Base-by-base conservation (phyloP, 2,113 vertebrate species). In the Excalfactoria chinensis region DNA sequence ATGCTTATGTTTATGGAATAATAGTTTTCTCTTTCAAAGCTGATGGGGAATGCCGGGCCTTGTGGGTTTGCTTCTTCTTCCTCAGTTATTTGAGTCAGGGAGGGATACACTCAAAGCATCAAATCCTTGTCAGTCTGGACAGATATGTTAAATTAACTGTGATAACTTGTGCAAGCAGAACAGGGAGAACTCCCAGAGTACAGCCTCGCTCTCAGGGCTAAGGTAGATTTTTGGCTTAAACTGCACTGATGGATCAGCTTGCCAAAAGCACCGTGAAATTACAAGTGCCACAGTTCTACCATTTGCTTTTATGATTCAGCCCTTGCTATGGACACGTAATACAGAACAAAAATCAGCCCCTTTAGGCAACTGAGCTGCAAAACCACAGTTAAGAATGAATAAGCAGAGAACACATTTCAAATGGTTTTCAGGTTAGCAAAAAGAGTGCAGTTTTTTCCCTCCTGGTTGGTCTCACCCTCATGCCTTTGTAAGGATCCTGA, bases 191-290 rank as follows among this genome's bases (percentile, higher is more conserved):
- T 84, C 46, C 25, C n/a, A 59, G 37, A 25, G 10, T 37, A 28
- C 4, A 9, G 9, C 10, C 25, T 12, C 21, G 9, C n/a, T 64
- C 20, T 30, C 6, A 40, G 0, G 0, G 19, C 15, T 15, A 44
- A 70, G 53, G 6, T 71, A 83, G 55, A 11, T 85, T 95, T 73
- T 32, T 75, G 80, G 41, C 6, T 79, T 49, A 8, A 4, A 14
- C 14, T 59, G 58, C 44, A 18, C 32, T 51, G 56, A 28, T 32
- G 20, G 30, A 22, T 26, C 78, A 70, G 21, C 12, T 71, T 30
- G 60, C 69, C 30, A 8, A 20, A 58, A 63, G 58, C 28, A 60
- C 23, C n/a, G 7, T 6, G 13, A 19, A 91, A 75, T 86, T 78
- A 78, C 41, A 93, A 44, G 2, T n/a, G 58, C 41, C 59, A 66